Base-by-base conservation (phyloP, 92 coral and sea anemone species). In the Paramuricea clavata region DNA sequence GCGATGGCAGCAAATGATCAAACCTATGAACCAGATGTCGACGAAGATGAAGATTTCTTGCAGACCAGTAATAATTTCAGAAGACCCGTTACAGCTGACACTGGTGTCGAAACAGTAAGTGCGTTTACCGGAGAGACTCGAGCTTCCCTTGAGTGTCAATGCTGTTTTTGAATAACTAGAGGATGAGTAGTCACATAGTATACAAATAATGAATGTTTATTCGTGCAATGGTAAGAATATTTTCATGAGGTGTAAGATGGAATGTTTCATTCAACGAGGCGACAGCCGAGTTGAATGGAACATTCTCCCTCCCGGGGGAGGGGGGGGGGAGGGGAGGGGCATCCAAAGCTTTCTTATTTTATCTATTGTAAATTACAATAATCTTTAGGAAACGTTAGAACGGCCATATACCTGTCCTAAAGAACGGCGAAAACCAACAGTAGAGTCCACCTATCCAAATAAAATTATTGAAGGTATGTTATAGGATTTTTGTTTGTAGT, bases 1-100 rank as follows among this genome's bases (percentile, higher is more conserved):
- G 91, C 98, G 36, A 97, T 97, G 99, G 94, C 99, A 8, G 95
- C 87, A 32, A 90, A 93, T 59, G 99, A 97, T 76, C 95, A 94
- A 87, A 97, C 99, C 10, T 97, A 97, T 87, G 98, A 94, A 77
- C 91, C 93, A 72, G 95, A 92, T 13, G 3, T 61, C 23, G 94
- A 93, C 59, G 98, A 97, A 36, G 98, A 94, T 27, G 98, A 93
- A 27, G 99, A 97, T 62, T 92, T 86, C 32, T 81, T 97, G 44
- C 80, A 92, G 78, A 86, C 87, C 60, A 93, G 99, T 60, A 87
- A 92, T 44, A 84, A 91, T 70, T 93, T 92, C 73, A 93, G 91
- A 59, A 87, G 99, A 49, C 99, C 99, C 0, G 87, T 98, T 15
- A 97, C 99, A 43, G 97, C 99, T 67, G 93, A 97, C 86, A 85